A percentile compares a stretch with the other conserved stretches of the same genome.
These are phyloP conservation scores for Xanthia togata DNA, from an alignment of 2,888 invertebrate species.

Conservation along the genomic window DNA sequence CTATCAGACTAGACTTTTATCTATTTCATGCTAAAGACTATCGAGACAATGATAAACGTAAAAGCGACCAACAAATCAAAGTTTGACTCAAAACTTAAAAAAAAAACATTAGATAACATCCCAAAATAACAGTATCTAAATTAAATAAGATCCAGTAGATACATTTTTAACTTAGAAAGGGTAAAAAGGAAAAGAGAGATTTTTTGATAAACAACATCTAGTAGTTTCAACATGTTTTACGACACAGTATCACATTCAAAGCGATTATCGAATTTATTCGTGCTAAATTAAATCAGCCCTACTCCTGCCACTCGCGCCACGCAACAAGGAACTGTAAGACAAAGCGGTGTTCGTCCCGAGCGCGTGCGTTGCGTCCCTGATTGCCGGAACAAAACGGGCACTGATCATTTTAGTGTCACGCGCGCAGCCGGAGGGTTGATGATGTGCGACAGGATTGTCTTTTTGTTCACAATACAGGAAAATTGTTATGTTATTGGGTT, in stretches of 20 bases:
- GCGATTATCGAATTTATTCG: not conserved
- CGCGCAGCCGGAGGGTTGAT: slow-evolving; percentile 18
- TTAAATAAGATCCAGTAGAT: not conserved
- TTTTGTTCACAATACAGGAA: slow-evolving; percentile 1
- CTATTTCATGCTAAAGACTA: not conserved
- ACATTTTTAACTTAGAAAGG: not conserved
- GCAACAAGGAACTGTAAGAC: slow-evolving; percentile 46
- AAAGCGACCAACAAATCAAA: not conserved
- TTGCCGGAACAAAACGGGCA: slow-evolving; percentile 34
- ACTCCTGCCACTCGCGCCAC: slow-evolving; percentile 4
- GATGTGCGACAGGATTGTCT: slow-evolving; percentile 10
- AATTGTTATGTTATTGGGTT: not conserved
- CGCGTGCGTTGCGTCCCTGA: slow-evolving; percentile 61
- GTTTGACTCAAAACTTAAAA: not conserved
- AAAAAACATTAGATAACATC: too few relatives aligned
- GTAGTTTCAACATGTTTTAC: not conserved
- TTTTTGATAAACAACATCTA: too few relatives aligned
- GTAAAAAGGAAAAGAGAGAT: too few relatives aligned
- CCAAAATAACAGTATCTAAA: not conserved
- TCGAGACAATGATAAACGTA: not conserved
- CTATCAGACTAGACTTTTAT: too few relatives aligned
- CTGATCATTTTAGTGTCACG: slow-evolving; percentile 48
- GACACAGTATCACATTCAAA: not conserved
- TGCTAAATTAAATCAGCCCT: not conserved
- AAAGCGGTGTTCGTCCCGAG: slow-evolving; percentile 48